phyloP scores from a whole-genome alignment of 2,888 invertebrate genomes.

The Lottia gigantea region DNA sequence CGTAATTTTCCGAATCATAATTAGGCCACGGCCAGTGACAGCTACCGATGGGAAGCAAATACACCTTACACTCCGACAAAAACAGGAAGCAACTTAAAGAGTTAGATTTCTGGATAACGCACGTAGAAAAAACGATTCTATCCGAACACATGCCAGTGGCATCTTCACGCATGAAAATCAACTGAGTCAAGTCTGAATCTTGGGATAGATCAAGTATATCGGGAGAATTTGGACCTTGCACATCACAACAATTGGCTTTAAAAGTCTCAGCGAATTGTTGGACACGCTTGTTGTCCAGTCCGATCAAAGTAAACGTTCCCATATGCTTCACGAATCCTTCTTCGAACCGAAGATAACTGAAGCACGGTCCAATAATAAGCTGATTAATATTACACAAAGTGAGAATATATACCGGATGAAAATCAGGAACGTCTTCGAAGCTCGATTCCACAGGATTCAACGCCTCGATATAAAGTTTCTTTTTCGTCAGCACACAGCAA shows the following conservation, averaged over 20 bases:
- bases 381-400: conserved; percentile 61
- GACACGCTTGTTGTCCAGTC: conserved; percentile 46
- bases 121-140: conserved; percentile 42
- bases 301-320: conserved; percentile 59
- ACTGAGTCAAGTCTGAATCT: conserved; percentile 46
- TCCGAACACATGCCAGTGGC: conserved; percentile 48
- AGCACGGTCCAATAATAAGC: conserved; percentile 56
- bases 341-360: conserved; percentile 58
- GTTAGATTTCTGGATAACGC: conserved; percentile 38
- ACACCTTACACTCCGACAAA: conserved; percentile 57
- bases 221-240: conserved; percentile 19
- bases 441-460: conserved; percentile 40
- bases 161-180: conserved; percentile 47
- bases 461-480: conserved; percentile 50
- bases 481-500: conserved; percentile 56
- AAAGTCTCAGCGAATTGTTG: conserved; percentile 43
- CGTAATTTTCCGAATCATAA: conserved; percentile 50
- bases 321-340: conserved; percentile 61
- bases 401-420: conserved; percentile 58
- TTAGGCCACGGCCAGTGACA: conserved; percentile 58
- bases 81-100: conserved; percentile 45
- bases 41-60: conserved; percentile 53
- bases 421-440: conserved; percentile 50
- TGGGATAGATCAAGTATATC: conserved; percentile 46
- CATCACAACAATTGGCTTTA: conserved; percentile 1